Evolutionary conservation across 2,888 invertebrate genomes (phyloP), one percentile per base, ranked within the genome.

Genomic region (Xestia xanthographa): DNA sequence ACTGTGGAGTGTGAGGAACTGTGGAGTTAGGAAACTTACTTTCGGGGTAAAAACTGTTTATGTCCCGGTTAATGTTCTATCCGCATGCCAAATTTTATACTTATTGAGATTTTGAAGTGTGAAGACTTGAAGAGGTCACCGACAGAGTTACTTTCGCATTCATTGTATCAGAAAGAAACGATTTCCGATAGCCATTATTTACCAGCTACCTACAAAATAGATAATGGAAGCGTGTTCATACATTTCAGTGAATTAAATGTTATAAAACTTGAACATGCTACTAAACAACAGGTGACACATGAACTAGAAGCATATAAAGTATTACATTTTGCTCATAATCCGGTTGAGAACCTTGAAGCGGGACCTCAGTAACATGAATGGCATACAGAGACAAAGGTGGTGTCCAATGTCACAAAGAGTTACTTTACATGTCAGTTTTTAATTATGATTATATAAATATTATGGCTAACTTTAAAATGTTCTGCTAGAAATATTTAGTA

Each of bases 301-400:
- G 29, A 73, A 58, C 50, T 43, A 43, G 17, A 83, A 71, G 50
- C 17, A 41, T 65, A 70, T 43, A 67, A 67, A 68, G 65, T 75
- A 71, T 84, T 58, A 71, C 45, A 79, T 67, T 66, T 65, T 58
- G 67, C 26, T 48, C 38, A 41, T 50, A 84, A 70, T 82, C 84
- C 50, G 80, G 63, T 74, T 53, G 48, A 12, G n/a, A 56, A 62
- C 87, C 87, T 86, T 84, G 85, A 69, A 69, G 62, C 34, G 43
- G 48, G 53, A 58, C 56, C 70, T 75, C 56, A 22, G 72, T 73
- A 68, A 73, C 72, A 71, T 60, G 60, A 82, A 82, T 82, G 62
- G 41, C 53, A 63, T 17, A 62, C 53, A 29, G 50, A 63, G 14
- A 78, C 65, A 58, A 65, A 81, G 20, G n/a, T 14, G 79, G 70